Percentiles rank a stretch among this genome's conserved stretches.
These are phyloP conservation scores for Apeltes quadracus DNA, from an alignment of 2,113 vertebrate species.

Conservation along the genomic window DNA sequence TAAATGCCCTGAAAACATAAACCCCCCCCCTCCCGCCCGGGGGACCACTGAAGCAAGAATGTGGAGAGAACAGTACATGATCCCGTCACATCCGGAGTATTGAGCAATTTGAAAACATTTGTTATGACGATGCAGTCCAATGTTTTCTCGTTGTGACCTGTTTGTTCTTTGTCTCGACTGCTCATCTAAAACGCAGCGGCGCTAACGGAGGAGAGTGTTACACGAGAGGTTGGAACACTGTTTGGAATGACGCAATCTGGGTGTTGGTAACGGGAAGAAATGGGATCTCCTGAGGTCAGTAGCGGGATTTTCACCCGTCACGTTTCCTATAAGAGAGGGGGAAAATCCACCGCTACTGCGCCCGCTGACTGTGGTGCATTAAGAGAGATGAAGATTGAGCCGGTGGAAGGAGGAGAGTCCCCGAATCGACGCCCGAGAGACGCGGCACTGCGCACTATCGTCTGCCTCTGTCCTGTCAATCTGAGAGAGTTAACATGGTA, in stretches of 20 bases:
- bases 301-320: slow-evolving; percentile 2
- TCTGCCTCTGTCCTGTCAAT: too few relatives aligned
- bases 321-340: slow-evolving; percentile 11
- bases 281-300: background rate
- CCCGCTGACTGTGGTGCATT: slow-evolving; percentile 17
- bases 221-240: slow-evolving; percentile 1
- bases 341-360: slow-evolving; percentile 1
- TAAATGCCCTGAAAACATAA: slow-evolving; percentile 11
- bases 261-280: slow-evolving; percentile 17
- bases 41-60: slow-evolving; percentile 10
- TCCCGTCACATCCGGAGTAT: slow-evolving; percentile 47
- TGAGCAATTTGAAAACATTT: slow-evolving; percentile 56
- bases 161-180: background rate
- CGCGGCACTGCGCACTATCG: too few relatives aligned
- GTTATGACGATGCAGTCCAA: slow-evolving; percentile 33
- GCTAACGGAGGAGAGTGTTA: background rate
- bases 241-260: slow-evolving; percentile 22
- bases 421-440: too few relatives aligned
- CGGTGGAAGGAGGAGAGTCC: slow-evolving; percentile 15
- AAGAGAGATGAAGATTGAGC: slow-evolving; percentile 14
- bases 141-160: slow-evolving; percentile 57
- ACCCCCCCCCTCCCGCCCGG: too few relatives aligned
- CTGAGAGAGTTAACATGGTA: background rate
- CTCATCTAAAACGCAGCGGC: slow-evolving; percentile 20
- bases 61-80: slow-evolving; percentile 15